These are phyloP conservation scores for roundworm (Caenorhabditis elegans) DNA, from an alignment of 1,140 invertebrate genomes.

Conservation along the genomic window WBcel235 BX284605.5:17928001-17928500, in stretches of 20 bases:
- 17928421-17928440: background rate
- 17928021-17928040: no score
- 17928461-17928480: background rate
- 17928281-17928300: no score
- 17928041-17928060: background rate
- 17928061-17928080: background rate
- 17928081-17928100: slow-evolving; percentile 23
- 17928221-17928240: background rate
- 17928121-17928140: background rate
- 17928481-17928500: background rate
- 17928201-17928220: background rate
- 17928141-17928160: background rate
- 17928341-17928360: background rate
- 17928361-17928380: background rate
- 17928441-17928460: background rate
- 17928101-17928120: slow-evolving; percentile 5
- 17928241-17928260: background rate
- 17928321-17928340: no score
- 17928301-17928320: no score
- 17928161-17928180: background rate
- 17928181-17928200: background rate
- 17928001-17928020: no score
- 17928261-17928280: background rate
- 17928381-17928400: no score
- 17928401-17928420: background rate